Conservation (phyloP, 92 coral and sea anemone genomes). For the Epizoanthus ramosus region DNA sequence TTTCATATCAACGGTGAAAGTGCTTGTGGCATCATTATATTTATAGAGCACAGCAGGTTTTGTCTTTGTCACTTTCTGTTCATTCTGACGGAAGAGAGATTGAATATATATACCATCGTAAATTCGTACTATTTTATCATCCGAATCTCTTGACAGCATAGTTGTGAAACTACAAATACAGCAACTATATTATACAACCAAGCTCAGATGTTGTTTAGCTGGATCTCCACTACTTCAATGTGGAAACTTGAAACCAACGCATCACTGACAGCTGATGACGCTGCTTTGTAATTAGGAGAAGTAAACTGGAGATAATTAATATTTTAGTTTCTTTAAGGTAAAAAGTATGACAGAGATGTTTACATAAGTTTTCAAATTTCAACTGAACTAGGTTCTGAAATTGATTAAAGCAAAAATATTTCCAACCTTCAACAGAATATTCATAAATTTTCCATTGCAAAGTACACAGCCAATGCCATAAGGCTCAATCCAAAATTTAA, state of each 20-base stretch:
- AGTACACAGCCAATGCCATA: neutral
- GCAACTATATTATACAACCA: neutral
- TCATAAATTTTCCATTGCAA: neutral
- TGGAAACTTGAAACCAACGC: neutral
- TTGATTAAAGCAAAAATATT: neutral
- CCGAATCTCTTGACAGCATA: too few relatives aligned
- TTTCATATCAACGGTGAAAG: constrained; percentile 2
- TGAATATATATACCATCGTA: too few relatives aligned
- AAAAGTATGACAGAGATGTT: constrained; percentile 3
- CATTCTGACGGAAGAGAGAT: too few relatives aligned
- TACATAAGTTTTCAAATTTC: neutral
- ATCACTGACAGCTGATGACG: neutral
- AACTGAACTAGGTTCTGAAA: constrained; percentile 6
- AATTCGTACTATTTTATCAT: too few relatives aligned
- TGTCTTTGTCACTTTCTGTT: neutral
- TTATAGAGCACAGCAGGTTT: neutral
- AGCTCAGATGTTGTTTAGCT: neutral
- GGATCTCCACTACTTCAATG: too few relatives aligned
- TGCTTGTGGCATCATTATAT: constrained; percentile 14
- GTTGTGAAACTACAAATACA: neutral
- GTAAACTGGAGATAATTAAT: constrained; percentile 3
- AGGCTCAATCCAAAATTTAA: too few relatives aligned
- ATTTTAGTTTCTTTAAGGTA: neutral
- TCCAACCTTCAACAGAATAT: neutral
- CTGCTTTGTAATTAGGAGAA: neutral